phyloP scores from a whole-genome alignment of 2,113 vertebrate genomes.

The Capricornis sumatraensis region DNA sequence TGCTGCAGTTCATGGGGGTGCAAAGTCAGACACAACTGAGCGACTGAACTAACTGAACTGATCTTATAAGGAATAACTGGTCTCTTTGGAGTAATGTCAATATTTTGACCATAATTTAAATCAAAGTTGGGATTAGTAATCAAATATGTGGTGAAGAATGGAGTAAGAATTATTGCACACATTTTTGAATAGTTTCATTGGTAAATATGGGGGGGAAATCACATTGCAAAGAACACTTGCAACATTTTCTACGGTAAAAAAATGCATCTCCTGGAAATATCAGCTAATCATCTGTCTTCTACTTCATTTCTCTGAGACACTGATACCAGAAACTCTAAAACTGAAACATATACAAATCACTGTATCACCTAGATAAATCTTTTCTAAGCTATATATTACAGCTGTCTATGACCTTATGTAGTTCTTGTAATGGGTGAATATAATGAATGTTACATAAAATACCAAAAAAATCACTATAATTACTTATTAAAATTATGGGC shows the following conservation, averaged over 20 bases:
- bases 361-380: background rate
- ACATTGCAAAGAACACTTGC: background rate
- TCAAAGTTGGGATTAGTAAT: background rate
- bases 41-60: background rate
- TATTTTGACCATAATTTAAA: background rate
- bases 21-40: background rate
- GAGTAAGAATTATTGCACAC: background rate
- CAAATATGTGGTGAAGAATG: background rate
- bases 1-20: background rate
- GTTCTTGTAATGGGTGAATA: background rate
- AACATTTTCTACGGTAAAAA: background rate
- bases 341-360: background rate
- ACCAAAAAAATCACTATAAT: background rate
- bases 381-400: background rate
- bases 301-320: background rate
- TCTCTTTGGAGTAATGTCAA: background rate
- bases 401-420: background rate
- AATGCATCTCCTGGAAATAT: background rate
- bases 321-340: background rate
- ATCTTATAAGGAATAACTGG: background rate
- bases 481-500: slow-evolving; percentile 10
- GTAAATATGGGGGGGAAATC: background rate
- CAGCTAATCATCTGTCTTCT: background rate
- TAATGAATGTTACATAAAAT: background rate
- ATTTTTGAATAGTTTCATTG: background rate